These are phyloP conservation scores for Acanthopagrus latus DNA, from an alignment of 2,797 vertebrate species.

Conservation along the genomic window DNA sequence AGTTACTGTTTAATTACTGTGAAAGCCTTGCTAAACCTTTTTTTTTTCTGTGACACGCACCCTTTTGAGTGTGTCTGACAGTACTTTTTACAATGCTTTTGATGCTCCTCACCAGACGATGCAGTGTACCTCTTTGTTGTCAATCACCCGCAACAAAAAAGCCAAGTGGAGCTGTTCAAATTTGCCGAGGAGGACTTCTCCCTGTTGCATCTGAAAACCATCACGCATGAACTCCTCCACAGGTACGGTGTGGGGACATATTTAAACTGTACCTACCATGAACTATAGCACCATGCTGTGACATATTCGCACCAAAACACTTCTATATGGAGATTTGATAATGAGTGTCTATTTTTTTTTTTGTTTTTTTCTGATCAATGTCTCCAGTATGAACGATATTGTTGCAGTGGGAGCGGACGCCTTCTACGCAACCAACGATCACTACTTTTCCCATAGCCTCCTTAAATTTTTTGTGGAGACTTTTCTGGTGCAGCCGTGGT, in stretches of 20 bases:
- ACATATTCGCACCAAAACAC: neutral
- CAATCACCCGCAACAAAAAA: constrained; percentile 89
- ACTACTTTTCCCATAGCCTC: constrained; percentile 81
- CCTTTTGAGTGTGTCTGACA: neutral
- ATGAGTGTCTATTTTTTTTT: no score
- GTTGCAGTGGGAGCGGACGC: constrained; percentile 89
- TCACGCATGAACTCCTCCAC: constrained; percentile 89
- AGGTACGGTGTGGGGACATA: constrained; percentile 80
- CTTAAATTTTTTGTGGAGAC: constrained; percentile 76
- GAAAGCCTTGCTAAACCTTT: no score
- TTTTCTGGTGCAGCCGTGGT: constrained; percentile 85
- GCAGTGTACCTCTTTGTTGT: constrained; percentile 91
- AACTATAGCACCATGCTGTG: neutral
- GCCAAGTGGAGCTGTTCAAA: constrained; percentile 92
- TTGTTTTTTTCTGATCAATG: constrained; percentile 1
- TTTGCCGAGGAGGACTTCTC: constrained; percentile 88
- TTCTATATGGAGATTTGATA: neutral
- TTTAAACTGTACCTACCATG: neutral
- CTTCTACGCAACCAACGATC: constrained; percentile 96
- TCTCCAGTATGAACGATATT: constrained; percentile 91
- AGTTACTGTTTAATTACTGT: no score
- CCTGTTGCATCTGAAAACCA: constrained; percentile 90
- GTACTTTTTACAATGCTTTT: neutral
- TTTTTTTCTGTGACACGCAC: neutral
- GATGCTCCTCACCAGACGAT: constrained; percentile 80